phyloP scores from a whole-genome alignment of 2,888 invertebrate species.

The Lasioglossum villosulum region DNA sequence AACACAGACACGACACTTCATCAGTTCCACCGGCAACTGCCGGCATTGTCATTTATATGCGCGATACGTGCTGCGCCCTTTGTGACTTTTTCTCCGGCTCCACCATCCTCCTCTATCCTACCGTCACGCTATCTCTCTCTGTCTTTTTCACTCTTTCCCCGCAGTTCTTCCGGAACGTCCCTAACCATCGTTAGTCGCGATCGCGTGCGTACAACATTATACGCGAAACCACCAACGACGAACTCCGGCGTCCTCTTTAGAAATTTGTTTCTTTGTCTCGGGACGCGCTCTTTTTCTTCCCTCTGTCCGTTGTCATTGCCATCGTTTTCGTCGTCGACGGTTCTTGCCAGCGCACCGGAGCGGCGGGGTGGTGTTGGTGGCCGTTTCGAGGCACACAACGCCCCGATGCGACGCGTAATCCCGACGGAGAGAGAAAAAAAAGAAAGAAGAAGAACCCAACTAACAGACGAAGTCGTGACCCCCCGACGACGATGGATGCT shows the following conservation, averaged over 20 bases:
- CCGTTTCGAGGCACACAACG: constrained; percentile 54
- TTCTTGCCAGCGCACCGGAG: constrained; percentile 39
- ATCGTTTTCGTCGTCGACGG: constrained; percentile 56
- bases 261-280: constrained; percentile 80
- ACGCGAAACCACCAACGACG: constrained; percentile 49
- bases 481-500: constrained; percentile 77
- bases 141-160: constrained; percentile 6
- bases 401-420: constrained; percentile 56
- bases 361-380: constrained; percentile 58
- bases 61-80: constrained; percentile 73
- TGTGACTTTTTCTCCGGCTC: constrained; percentile 66
- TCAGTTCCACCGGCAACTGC: constrained; percentile 78
- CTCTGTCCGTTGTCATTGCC: constrained; percentile 58
- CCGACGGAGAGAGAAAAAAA: constrained; percentile 28
- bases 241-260: constrained; percentile 76
- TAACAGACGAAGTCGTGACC: constrained; percentile 45
- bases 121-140: not conserved
- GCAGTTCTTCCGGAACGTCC: constrained; percentile 42
- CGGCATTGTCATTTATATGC: constrained; percentile 81
- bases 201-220: constrained; percentile 68
- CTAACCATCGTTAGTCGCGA: constrained; percentile 73
- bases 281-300: constrained; percentile 52
- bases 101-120: constrained; percentile 6
- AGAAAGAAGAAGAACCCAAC: constrained; percentile 47
- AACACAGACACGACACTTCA: constrained; percentile 80